Conservation (phyloP, 2,888 invertebrate species). For the Atrina japonica region DNA sequence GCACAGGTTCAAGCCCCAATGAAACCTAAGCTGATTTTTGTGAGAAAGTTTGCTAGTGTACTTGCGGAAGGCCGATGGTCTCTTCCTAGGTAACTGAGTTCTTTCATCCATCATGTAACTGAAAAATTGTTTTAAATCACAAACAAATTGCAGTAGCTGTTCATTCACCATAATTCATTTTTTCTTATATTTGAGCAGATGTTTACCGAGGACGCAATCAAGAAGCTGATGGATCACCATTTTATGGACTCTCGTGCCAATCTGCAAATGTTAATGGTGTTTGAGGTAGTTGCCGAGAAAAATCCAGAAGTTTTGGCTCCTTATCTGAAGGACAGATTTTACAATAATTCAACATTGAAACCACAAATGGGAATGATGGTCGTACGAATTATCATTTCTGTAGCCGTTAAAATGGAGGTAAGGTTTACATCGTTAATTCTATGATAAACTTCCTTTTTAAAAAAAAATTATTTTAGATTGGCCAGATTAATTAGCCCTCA, state of each 20-base stretch:
- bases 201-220: conserved; percentile 17
- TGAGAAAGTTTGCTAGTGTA: too few species aligned
- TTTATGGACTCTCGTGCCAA: conserved; percentile 1
- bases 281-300: not conserved
- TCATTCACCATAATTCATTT: too few species aligned
- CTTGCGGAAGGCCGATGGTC: too few species aligned
- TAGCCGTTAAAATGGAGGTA: conserved; percentile 9
- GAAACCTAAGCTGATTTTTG: too few species aligned
- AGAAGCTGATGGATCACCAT: conserved; percentile 14
- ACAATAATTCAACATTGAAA: not conserved
- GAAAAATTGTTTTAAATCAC: too few species aligned
- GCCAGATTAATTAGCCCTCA: too few species aligned
- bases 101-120: too few species aligned
- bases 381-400: not conserved
- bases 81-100: too few species aligned
- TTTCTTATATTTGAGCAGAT: conserved; percentile 15
- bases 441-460: too few species aligned
- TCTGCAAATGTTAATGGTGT: conserved; percentile 11
- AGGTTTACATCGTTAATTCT: not conserved
- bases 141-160: too few species aligned
- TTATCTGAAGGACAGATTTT: not conserved
- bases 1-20: too few species aligned
- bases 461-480: too few species aligned
- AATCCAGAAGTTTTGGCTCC: conserved; percentile 20
- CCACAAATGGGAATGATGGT: not conserved